Conservation (phyloP, 1,140 invertebrate genomes). For the Chironomus tepperi region DNA sequence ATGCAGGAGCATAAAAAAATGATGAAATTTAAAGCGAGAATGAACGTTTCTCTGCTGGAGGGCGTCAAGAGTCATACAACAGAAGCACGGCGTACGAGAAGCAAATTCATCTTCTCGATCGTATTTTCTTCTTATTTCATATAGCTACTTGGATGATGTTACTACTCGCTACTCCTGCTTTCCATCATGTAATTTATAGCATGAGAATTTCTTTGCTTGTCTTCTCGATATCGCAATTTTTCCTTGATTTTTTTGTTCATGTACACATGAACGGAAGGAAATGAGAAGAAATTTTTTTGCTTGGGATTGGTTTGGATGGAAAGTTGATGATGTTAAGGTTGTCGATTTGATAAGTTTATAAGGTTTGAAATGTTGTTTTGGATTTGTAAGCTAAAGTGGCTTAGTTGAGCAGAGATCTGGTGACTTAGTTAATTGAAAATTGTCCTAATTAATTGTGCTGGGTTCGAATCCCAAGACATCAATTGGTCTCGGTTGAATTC, state of each 20-base stretch:
- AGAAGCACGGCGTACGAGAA: background rate
- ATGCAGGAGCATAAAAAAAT: background rate
- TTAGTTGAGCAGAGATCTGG: no score
- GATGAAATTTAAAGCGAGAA: background rate
- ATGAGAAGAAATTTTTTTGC: no score
- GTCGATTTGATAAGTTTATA: no score
- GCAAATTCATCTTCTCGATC: constrained; percentile 4
- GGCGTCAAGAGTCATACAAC: background rate
- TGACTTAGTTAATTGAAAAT: no score
- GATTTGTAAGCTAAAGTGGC: no score
- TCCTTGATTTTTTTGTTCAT: background rate
- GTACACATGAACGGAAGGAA: background rate
- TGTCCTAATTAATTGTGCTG: no score
- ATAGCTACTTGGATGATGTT: background rate
- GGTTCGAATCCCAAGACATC: no score
- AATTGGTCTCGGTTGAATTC: no score
- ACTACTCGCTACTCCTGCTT: background rate
- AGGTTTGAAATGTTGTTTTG: no score
- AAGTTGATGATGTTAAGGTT: no score
- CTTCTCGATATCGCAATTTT: background rate
- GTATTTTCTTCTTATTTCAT: background rate
- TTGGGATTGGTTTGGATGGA: no score
- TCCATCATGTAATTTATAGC: constrained; percentile 22
- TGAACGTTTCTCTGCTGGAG: constrained; percentile 3
- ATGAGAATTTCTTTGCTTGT: background rate